Evolutionary conservation across 2,113 vertebrate genomes (phyloP), one percentile per base, ranked within the genome.

Genomic region (Probosciger aterrimus): DNA sequence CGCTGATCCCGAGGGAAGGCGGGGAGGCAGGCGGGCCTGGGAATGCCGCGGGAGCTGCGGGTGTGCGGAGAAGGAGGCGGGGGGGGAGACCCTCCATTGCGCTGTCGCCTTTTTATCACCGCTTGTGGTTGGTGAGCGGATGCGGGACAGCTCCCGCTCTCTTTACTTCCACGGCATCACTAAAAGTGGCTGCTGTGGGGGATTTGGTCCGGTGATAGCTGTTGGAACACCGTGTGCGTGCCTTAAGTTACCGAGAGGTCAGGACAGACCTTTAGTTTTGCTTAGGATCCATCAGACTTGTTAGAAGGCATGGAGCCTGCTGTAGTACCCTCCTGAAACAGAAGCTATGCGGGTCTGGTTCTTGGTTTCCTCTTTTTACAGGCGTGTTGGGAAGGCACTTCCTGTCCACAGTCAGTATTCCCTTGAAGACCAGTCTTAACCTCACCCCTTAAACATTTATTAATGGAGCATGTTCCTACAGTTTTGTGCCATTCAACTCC

Each of bases 131-230:
- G 68, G n/a, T 11, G 46, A 39, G 60, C 3, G 24, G 46, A 57
- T 10, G 39, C 5, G 10, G 44, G 44, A 25, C 33, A 16, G 27
- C 14, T 27, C 8, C 44, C 2, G 2, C 23, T 9, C 13, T 7
- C 18, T 6, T 7, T 49, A 2, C 9, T 15, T 15, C 15, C 13
- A 0, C 4, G 6, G 18, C 24, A 2, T 20, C 25, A 1, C 8
- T 4, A 0, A 1, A 1, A 0, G 3, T 5, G 3, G 44, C 53
- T 17, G 39, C 23, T 8, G 6, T 0, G 43, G 14, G 30, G 11
- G 2, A 3, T 13, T 3, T 17, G 46, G 14, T 8, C 15, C 8
- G 0, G 14, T 11, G 10, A 6, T 3, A 2, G 3, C 60, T 25
- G 4, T 2, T 9, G 47, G 25, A n/a, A 0, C 14, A 0, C 14